Evolutionary conservation across 2,888 invertebrate species (phyloP).

Genomic region (Norana najaformis): DNA sequence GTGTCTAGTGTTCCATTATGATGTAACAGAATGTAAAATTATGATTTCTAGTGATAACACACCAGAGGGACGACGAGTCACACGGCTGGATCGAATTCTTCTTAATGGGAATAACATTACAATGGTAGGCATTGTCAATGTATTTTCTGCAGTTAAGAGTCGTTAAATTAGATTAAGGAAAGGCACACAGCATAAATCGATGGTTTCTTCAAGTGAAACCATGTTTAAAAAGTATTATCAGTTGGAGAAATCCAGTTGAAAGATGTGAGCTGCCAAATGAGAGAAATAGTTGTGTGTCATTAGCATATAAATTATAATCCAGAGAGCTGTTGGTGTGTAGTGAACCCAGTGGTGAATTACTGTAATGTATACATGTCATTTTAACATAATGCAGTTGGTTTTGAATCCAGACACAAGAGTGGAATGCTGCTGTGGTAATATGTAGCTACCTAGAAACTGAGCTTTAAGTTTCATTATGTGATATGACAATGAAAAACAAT

Average conservation of each 20-base stretch:
- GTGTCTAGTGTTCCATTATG: not conserved
- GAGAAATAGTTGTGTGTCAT: too few species aligned
- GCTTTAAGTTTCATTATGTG: too few species aligned
- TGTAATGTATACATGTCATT: too few species aligned
- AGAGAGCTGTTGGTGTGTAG: too few species aligned
- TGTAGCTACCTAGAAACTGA: too few species aligned
- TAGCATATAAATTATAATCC: too few species aligned
- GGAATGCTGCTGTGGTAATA: too few species aligned
- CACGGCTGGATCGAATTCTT: constrained; percentile 94
- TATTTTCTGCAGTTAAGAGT: not conserved
- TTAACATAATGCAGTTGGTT: too few species aligned
- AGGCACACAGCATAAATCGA: not conserved
- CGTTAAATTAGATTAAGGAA: not conserved
- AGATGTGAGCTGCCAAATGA: not conserved
- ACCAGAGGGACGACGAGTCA: constrained; percentile 85
- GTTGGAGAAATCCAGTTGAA: not conserved
- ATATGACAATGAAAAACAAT: too few species aligned
- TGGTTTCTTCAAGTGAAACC: not conserved
- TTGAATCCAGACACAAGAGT: too few species aligned
- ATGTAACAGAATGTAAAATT: not conserved
- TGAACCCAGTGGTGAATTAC: too few species aligned
- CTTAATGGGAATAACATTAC: constrained; percentile 99
- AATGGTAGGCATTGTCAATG: constrained; percentile 72
- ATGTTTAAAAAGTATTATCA: not conserved
- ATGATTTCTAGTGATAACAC: constrained; percentile 77